phyloP scores from a whole-genome alignment of 1,140 invertebrate species.

The Hylyphantes graminicola region DNA sequence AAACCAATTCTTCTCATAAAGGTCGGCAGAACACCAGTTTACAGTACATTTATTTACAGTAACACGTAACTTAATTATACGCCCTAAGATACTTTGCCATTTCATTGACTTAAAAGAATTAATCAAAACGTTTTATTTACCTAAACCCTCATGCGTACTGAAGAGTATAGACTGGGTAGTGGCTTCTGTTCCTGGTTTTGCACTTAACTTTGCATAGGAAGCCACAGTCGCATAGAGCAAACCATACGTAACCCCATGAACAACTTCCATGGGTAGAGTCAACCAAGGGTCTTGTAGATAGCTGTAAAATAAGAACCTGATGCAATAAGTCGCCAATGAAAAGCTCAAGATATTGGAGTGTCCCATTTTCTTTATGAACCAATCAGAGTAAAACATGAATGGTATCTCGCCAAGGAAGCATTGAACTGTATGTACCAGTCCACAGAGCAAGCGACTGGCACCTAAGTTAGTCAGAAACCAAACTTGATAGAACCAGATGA shows the following conservation, averaged over 20 bases:
- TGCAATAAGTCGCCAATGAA: constrained; percentile 79
- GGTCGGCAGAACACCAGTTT: neutral
- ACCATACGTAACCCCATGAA: constrained; percentile 90
- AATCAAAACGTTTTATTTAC: constrained; percentile 14
- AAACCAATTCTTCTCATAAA: neutral
- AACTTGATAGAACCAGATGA: constrained; percentile 12
- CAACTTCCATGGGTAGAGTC: constrained; percentile 83
- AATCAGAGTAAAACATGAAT: constrained; percentile 86
- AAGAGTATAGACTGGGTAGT: constrained; percentile 79
- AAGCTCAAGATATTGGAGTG: constrained; percentile 84
- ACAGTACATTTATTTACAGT: neutral
- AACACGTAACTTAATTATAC: neutral
- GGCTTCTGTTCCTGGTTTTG: constrained; percentile 84
- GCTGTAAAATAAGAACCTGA: constrained; percentile 86
- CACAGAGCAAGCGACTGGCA: neutral
- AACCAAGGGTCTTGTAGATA: constrained; percentile 78
- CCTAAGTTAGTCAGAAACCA: constrained; percentile 25
- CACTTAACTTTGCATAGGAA: constrained; percentile 85
- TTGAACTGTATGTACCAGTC: constrained; percentile 68
- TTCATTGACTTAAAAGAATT: neutral
- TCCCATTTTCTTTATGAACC: constrained; percentile 83
- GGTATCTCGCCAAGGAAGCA: constrained; percentile 87
- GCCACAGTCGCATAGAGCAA: constrained; percentile 89
- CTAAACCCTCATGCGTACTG: constrained; percentile 54
- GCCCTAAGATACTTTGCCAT: neutral